Evolutionary conservation across 2,113 vertebrate genomes (phyloP).

Genomic region (Cynopterus brachyotis): DNA sequence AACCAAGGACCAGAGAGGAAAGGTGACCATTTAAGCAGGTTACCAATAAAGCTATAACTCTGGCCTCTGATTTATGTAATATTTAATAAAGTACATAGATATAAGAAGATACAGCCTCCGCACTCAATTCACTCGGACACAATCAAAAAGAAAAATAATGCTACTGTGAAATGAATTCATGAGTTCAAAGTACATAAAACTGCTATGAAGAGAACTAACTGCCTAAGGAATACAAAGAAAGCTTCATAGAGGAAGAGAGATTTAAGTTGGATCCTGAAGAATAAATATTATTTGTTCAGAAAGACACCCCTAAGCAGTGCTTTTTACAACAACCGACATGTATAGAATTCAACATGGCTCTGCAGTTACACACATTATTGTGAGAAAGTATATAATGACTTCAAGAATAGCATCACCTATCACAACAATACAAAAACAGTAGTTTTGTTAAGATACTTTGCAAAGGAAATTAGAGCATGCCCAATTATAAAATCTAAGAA

Average conservation of each 20-base stretch:
- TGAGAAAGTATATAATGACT: background rate
- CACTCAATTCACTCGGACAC: background rate
- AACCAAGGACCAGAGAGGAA: background rate
- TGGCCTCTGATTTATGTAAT: background rate
- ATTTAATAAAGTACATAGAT: background rate
- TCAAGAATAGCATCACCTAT: background rate
- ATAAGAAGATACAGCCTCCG: background rate
- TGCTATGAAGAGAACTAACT: background rate
- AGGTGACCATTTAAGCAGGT: background rate
- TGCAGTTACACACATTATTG: background rate
- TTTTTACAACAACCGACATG: background rate
- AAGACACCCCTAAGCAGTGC: background rate
- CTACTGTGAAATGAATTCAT: background rate
- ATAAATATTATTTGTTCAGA: background rate
- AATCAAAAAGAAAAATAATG: background rate
- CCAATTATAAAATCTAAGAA: background rate
- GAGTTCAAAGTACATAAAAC: background rate
- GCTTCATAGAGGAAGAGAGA: background rate
- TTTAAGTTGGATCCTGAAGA: background rate
- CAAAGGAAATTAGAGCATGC: background rate
- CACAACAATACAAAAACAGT: background rate
- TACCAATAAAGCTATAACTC: background rate
- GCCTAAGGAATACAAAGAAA: background rate
- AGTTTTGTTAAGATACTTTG: background rate
- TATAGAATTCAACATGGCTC: background rate